These are phyloP conservation scores for Stegastes partitus DNA, from an alignment of 2,113 vertebrate species.

Conservation along the genomic window DNA sequence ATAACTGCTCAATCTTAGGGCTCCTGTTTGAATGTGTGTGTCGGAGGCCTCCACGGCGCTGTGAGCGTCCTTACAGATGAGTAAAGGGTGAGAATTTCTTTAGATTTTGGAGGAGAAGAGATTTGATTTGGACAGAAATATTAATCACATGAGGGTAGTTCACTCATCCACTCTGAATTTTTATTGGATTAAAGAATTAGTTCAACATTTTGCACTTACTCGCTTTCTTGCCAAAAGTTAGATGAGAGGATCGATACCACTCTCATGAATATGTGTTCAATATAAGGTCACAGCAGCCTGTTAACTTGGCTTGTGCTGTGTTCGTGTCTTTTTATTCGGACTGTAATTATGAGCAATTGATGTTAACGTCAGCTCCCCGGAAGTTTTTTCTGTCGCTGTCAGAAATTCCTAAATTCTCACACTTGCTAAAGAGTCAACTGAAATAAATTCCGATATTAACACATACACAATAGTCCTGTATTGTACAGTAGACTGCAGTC, in stretches of 20 bases:
- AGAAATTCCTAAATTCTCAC: too few species aligned
- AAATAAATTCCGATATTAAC: neutral
- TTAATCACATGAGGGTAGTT: too few species aligned
- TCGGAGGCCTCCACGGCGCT: conserved; percentile 12
- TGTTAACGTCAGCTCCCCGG: neutral
- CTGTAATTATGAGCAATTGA: neutral
- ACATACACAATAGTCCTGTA: neutral
- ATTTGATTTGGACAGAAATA: too few species aligned
- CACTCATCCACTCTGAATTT: neutral
- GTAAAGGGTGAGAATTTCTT: too few species aligned
- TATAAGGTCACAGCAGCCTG: neutral
- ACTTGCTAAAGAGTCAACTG: too few species aligned
- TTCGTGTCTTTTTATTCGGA: neutral
- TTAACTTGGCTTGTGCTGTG: neutral
- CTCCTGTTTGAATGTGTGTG: conserved; percentile 27
- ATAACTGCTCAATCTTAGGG: conserved; percentile 45
- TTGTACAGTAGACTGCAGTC: neutral
- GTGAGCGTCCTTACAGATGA: neutral
- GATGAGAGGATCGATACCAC: neutral
- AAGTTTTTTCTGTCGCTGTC: neutral
- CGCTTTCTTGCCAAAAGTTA: neutral
- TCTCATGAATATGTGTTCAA: neutral
- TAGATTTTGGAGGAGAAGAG: too few species aligned
- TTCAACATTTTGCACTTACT: neutral
- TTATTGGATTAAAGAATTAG: neutral